These are phyloP conservation scores for Nymphalis polychloros DNA, from an alignment of 2,888 invertebrate species.

Conservation along the genomic window DNA sequence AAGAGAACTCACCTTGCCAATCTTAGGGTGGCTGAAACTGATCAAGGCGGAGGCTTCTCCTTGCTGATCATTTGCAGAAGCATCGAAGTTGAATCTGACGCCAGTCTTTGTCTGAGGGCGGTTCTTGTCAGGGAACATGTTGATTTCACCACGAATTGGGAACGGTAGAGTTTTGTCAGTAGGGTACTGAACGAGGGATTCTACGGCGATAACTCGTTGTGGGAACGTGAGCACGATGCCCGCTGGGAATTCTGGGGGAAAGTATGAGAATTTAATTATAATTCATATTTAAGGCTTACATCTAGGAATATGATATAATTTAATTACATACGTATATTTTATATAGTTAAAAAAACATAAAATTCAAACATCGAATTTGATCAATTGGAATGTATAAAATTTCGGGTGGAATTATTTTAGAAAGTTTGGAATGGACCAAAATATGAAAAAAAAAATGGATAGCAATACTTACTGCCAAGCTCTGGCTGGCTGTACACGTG, in stretches of 20 bases:
- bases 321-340: too few species aligned
- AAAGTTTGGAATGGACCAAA: neutral
- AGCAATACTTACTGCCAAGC: conserved; percentile 76
- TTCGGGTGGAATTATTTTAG: too few species aligned
- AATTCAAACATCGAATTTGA: too few species aligned
- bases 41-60: conserved; percentile 79
- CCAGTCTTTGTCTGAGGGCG: conserved; percentile 86
- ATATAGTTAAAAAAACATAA: too few species aligned
- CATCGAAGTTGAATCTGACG: conserved; percentile 78
- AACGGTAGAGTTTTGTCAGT: conserved; percentile 74
- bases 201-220: conserved; percentile 84
- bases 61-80: conserved; percentile 72
- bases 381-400: too few species aligned
- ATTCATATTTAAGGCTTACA: too few species aligned
- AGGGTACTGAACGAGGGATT: conserved; percentile 78
- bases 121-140: conserved; percentile 87
- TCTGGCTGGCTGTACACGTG: conserved; percentile 84
- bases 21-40: conserved; percentile 85
- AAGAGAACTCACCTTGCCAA: conserved; percentile 76
- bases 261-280: neutral
- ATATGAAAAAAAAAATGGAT: neutral
- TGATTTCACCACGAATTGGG: conserved; percentile 83
- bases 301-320: too few species aligned
- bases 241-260: conserved; percentile 58
- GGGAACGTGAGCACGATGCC: conserved; percentile 85